Evolutionary conservation across 2,888 invertebrate genomes (phyloP), one percentile per base, ranked within the genome.

Genomic region (Emmelina monodactyla): DNA sequence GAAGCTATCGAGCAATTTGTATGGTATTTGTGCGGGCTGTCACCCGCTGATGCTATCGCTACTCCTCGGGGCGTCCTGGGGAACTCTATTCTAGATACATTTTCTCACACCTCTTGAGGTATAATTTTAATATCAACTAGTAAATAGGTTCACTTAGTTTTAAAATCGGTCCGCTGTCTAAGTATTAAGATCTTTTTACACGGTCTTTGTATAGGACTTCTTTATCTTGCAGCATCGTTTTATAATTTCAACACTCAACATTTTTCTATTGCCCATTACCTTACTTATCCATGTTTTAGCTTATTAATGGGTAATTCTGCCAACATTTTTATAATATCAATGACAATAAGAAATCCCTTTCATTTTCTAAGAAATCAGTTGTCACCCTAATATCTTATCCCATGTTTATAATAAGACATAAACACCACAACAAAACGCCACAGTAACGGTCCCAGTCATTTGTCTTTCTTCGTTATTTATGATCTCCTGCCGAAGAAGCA

Each of bases 1-100:
- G 72, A 68, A 76, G 72, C 66, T 55, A 76, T 78, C 75, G 79
- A 75, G 55, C 68, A 72, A 76, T 76, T 79, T 76, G 76, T 79
- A 75, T 69, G 73, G 72, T 75, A 69, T 76, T 75, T 75, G 78
- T 79, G 78, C 78, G 78, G 79, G 78, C 65, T 73, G 76, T 72
- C 72, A 68, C 70, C 72, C 69, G 71, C 65, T 67, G 78, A 75
- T 78, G 63, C 58, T 71, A 73, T 75, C 75, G 62, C 48, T 49
- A 50, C 72, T 47, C 68, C 55, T 69, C 62, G 49, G 78, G 78
- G 76, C 55, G 71, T 62, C 49, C 39, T 41, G 44, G 75, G 71
- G 71, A 73, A 71, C 57, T 59, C 53, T 57, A 63, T 63, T 59
- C 51, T 47, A 57, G 51, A 51, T 62, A 55, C 59, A 62, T 53